Conservation (phyloP, 2,888 invertebrate genomes). For the Chrysolina oricalcia region DNA sequence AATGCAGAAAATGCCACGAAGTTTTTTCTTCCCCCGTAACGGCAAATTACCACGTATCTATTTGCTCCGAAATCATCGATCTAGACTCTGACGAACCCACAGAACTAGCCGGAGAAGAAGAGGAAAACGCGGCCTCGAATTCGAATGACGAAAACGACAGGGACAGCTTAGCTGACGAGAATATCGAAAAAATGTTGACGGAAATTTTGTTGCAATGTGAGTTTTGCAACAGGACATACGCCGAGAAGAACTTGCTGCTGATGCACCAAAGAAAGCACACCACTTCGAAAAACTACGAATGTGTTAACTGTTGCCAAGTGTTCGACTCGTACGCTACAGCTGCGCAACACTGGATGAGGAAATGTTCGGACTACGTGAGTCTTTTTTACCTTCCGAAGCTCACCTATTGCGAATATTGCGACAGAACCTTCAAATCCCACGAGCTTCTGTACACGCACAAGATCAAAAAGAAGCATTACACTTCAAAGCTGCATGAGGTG, state of each 20-base stretch:
- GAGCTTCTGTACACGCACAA: constrained; percentile 76
- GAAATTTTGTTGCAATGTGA: constrained; percentile 76
- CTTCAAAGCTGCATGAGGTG: constrained; percentile 66
- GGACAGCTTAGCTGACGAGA: constrained; percentile 40
- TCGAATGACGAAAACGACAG: constrained; percentile 32
- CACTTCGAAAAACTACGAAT: constrained; percentile 71
- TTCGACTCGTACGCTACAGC: constrained; percentile 74
- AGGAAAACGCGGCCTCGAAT: not conserved
- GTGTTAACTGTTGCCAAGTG: constrained; percentile 70
- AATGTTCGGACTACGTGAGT: constrained; percentile 71
- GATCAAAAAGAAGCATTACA: constrained; percentile 73
- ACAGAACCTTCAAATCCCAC: constrained; percentile 73
- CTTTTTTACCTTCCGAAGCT: constrained; percentile 71
- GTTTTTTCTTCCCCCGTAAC: constrained; percentile 67
- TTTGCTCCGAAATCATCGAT: constrained; percentile 57
- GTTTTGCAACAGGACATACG: constrained; percentile 76
- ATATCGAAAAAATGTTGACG: constrained; percentile 68
- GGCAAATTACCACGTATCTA: constrained; percentile 64
- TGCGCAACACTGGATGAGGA: constrained; percentile 74
- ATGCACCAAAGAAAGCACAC: constrained; percentile 71
- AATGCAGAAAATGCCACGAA: constrained; percentile 70
- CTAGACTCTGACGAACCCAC: constrained; percentile 35
- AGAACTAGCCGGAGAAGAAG: constrained; percentile 1
- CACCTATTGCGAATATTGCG: constrained; percentile 72
- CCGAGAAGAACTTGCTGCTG: constrained; percentile 72